phyloP scores from a whole-genome alignment of 2,797 vertebrate species.

The Sebastes itinus region DNA sequence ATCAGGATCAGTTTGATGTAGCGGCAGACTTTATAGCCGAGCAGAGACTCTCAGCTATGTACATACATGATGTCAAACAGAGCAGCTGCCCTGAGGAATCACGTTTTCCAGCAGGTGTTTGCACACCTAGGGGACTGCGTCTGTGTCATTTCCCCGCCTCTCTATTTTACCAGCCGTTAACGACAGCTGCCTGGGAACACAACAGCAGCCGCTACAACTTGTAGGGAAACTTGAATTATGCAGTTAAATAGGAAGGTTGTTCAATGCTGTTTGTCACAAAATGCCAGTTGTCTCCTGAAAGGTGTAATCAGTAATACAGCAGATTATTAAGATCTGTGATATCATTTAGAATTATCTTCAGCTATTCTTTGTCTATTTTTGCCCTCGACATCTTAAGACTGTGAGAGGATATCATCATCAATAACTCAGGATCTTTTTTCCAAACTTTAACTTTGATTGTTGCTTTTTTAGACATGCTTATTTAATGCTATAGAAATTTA shows the following conservation, averaged over 20 bases:
- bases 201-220: slow-evolving; percentile 49
- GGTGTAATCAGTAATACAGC: neutral
- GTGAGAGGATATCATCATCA: neutral
- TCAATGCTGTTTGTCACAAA: slow-evolving; percentile 27
- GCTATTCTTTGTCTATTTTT: neutral
- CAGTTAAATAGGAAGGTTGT: slow-evolving; percentile 7
- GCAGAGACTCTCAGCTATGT: slow-evolving; percentile 10
- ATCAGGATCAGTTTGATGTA: neutral
- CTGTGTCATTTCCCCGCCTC: slow-evolving; percentile 57
- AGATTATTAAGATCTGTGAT: neutral
- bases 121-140: slow-evolving; percentile 62
- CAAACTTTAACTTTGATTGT: neutral
- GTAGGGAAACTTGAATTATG: slow-evolving; percentile 32
- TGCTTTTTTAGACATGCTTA: neutral
- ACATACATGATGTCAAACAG: slow-evolving; percentile 39
- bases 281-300: slow-evolving; percentile 5
- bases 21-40: neutral
- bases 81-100: slow-evolving; percentile 70
- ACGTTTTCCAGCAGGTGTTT: slow-evolving; percentile 74
- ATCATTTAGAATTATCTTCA: neutral
- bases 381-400: neutral
- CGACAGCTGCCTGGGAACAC: slow-evolving; percentile 63
- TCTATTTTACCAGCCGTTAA: slow-evolving; percentile 64
- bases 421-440: neutral
- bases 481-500: neutral